Conservation (phyloP, 1,140 invertebrate species). For the Camponotus pennsylvanicus region DNA sequence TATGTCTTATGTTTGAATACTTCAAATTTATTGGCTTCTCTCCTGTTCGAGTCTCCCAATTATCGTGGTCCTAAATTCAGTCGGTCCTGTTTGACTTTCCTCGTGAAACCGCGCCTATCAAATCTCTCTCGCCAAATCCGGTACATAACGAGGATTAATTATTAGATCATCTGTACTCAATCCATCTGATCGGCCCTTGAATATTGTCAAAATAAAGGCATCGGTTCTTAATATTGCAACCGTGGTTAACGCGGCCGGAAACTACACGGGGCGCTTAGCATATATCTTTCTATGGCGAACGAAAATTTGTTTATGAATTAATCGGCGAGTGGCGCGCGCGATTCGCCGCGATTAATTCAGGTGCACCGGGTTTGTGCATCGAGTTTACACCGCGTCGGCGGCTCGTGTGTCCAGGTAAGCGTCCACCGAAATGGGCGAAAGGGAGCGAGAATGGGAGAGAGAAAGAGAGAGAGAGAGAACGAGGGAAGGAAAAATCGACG, state of each 20-base stretch:
- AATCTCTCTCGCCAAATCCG: neutral
- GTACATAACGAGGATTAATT: neutral
- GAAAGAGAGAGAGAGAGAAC: neutral
- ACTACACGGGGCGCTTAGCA: slow-evolving; percentile 55
- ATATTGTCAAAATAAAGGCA: neutral
- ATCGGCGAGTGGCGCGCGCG: slow-evolving; percentile 39
- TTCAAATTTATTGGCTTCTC: neutral
- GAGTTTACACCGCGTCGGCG: slow-evolving; percentile 66
- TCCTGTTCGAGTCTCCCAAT: slow-evolving; percentile 5
- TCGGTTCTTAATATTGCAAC: slow-evolving; percentile 40
- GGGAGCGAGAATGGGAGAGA: neutral
- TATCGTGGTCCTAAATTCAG: neutral
- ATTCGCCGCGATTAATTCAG: slow-evolving; percentile 72
- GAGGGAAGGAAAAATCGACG: slow-evolving; percentile 64
- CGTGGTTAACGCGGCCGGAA: slow-evolving; percentile 30
- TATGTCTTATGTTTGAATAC: no score
- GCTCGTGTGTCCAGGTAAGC: slow-evolving; percentile 60
- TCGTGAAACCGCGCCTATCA: neutral
- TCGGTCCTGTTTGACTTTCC: no score
- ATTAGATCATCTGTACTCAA: neutral
- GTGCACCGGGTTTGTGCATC: slow-evolving; percentile 67
- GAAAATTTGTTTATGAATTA: slow-evolving; percentile 71
- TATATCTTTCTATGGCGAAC: slow-evolving; percentile 49
- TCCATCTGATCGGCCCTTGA: neutral
- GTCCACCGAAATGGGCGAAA: slow-evolving; percentile 53